Percentiles rank a stretch among this genome's conserved stretches.
These are phyloP conservation scores for Nothocercus nigrocapillus DNA, from an alignment of 2,113 vertebrate genomes.

Conservation along the genomic window DNA sequence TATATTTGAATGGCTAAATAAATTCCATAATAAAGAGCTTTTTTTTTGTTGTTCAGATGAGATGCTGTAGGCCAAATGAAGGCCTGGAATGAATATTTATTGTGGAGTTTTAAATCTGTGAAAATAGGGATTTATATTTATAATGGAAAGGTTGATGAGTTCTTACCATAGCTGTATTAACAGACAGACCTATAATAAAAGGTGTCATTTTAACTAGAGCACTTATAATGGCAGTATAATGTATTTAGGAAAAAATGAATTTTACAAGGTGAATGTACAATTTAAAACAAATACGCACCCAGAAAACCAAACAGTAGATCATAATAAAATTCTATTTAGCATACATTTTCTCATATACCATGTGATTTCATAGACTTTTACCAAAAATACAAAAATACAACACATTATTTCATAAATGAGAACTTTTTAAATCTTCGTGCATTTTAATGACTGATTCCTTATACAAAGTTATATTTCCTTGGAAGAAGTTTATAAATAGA, in stretches of 20 bases:
- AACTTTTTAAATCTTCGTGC: background rate
- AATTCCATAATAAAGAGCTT: background rate
- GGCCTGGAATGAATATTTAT: conserved; percentile 1
- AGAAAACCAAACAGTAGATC: background rate
- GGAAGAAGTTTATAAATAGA: background rate
- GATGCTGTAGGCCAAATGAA: background rate
- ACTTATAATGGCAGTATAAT: conserved; percentile 22
- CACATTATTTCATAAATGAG: background rate
- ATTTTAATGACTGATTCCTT: background rate
- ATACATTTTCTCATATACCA: background rate
- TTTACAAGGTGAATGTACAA: conserved; percentile 32
- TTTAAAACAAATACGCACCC: background rate
- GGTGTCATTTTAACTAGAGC: conserved; percentile 30
- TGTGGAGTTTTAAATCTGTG: background rate
- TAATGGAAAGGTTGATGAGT: background rate
- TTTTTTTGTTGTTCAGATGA: background rate
- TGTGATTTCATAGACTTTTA: background rate
- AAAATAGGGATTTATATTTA: conserved; percentile 25
- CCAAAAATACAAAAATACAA: background rate
- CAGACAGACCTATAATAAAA: conserved; percentile 14
- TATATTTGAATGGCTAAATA: background rate
- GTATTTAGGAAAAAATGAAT: conserved; percentile 40
- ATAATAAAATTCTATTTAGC: background rate
- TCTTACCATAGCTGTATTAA: conserved; percentile 9
- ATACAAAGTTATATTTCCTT: background rate